A percentile compares a stretch with the other conserved stretches of the same genome.
phyloP scores from a whole-genome alignment of 30 jellyfish, hydroid and myxozoan species.

The Nemopilema nomurai region DNA sequence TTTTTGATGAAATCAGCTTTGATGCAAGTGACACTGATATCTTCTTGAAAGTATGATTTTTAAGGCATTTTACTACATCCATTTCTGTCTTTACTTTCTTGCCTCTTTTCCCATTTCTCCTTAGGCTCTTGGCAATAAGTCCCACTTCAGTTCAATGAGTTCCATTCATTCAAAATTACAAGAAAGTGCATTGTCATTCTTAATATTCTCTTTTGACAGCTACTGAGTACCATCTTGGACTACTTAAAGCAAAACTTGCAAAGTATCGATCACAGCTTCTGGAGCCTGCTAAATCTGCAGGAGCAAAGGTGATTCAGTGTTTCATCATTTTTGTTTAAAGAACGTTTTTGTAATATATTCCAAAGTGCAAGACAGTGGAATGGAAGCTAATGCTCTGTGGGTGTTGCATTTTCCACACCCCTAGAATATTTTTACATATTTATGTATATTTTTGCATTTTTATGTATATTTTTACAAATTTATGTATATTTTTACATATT shows the following conservation, averaged over 20 bases:
- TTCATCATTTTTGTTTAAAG: not conserved
- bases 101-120: too few relatives aligned
- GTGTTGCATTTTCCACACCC: too few relatives aligned
- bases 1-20: not conserved
- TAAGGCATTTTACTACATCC: not conserved
- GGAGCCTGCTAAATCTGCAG: slow-evolving; percentile 89
- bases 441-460: too few relatives aligned
- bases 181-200: too few relatives aligned
- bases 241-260: slow-evolving; percentile 95
- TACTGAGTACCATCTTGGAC: slow-evolving; percentile 96
- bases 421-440: too few relatives aligned
- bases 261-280: slow-evolving; percentile 86
- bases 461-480: too few relatives aligned
- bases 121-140: too few relatives aligned
- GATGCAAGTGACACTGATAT: not conserved
- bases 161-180: too few relatives aligned
- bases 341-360: not conserved
- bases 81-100: too few relatives aligned
- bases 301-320: slow-evolving; percentile 72
- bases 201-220: too few relatives aligned
- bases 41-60: not conserved
- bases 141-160: too few relatives aligned
- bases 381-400: not conserved
- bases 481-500: too few relatives aligned
- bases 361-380: not conserved